phyloP scores from a whole-genome alignment of 2,113 vertebrate species.

The Heloderma charlesbogerti region DNA sequence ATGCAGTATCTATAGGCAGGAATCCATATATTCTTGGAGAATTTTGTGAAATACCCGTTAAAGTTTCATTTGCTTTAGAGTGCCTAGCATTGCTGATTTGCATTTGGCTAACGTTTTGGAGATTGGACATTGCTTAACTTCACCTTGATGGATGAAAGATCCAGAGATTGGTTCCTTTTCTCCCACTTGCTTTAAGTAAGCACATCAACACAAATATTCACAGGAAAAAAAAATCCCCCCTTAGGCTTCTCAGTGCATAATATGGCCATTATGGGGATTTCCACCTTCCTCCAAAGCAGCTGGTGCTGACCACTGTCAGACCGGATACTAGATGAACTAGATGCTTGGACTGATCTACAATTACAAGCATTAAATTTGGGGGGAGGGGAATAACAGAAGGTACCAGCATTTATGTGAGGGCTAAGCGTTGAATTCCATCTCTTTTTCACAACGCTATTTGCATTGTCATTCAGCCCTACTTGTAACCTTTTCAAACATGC shows the following conservation, averaged over 20 bases:
- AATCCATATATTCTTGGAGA: constrained; percentile 45
- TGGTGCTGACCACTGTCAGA: neutral
- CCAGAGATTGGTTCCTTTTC: constrained; percentile 42
- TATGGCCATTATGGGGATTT: constrained; percentile 33
- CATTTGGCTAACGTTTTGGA: constrained; percentile 64
- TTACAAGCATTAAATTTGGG: neutral
- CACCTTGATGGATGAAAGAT: constrained; percentile 56
- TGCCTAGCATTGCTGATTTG: constrained; percentile 53
- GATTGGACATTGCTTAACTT: constrained; percentile 54
- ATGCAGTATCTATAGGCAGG: constrained; percentile 35
- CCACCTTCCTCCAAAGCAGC: neutral
- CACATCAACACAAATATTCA: constrained; percentile 50
- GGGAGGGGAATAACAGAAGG: neutral
- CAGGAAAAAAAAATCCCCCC: constrained; percentile 38
- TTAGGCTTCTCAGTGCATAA: neutral
- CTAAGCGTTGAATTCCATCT: neutral
- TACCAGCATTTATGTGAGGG: neutral
- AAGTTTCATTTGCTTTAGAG: constrained; percentile 37
- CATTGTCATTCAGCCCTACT: neutral
- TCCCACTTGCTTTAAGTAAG: constrained; percentile 49
- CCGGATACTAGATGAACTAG: neutral
- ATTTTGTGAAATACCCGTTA: constrained; percentile 33
- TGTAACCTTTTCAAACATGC: fast-evolving
- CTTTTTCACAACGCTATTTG: neutral
- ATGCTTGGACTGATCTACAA: neutral